Evolutionary conservation across 2,888 invertebrate species (phyloP), one percentile per base, ranked within the genome.

Genomic region (Eudasyphora cyanicolor): DNA sequence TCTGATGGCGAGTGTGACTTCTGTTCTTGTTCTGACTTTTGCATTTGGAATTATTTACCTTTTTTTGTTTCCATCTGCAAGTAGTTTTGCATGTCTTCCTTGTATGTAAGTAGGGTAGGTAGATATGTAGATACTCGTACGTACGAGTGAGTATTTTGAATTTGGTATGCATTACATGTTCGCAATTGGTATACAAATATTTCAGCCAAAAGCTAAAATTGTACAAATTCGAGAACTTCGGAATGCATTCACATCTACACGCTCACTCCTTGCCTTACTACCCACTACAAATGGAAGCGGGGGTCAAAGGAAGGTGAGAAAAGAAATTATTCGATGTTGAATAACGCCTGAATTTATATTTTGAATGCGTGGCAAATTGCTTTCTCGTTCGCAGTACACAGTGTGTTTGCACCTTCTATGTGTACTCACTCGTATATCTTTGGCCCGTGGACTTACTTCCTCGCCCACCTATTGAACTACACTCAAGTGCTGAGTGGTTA

Each of bases 161-260:
- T 80, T 84, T 84, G 71, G 57, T 81, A 84, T 84, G 84, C 84
- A 84, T 51, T 81, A 78, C 81, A 67, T 79, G 84, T 79, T 78
- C 21, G 42, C 42, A 10, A 6, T 42, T 35, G 24, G 35, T 42
- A 6, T 6, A 6, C 24, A 19, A 38, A 38, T 64, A 64, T 64
- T 35, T 64, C 64, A 35, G 64, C 14, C 27, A 57, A 24, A 2
- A 49, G 51, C 14, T 21, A 64, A 64, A 54, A 17, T 42, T 76
- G 19, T 19, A 70, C 78, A 78, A 75, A 78, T 77, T 80, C 49
- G 79, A 75, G 71, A 80, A 80, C 70, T 78, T 80, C 54, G 70
- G 42, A 70, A 38, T 35, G 27, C 74, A 64, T 57, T 24, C 21
- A 57, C 24, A 7, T 8, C 3, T 35, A 62, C 62, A 64, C 35